Conservation (phyloP, 2,888 invertebrate genomes). For the Cryptocephalus primarius region DNA sequence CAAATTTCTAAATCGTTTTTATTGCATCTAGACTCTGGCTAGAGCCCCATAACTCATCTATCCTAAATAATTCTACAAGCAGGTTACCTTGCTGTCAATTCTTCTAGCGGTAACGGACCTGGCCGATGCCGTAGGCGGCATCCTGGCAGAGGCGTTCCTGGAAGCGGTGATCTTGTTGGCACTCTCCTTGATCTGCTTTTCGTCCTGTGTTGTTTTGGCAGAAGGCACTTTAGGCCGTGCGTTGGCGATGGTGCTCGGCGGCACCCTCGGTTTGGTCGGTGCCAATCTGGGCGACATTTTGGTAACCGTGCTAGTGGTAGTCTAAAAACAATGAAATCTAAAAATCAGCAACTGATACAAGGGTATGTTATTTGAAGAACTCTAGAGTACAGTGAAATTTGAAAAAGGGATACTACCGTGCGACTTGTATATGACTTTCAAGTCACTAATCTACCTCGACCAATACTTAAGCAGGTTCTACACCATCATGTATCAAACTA, state of each 20-base stretch:
- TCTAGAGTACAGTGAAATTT: too few relatives aligned
- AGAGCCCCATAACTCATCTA: too few relatives aligned
- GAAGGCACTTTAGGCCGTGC: conserved; percentile 9
- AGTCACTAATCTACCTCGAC: too few relatives aligned
- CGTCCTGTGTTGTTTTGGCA: conserved; percentile 18
- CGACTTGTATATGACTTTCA: too few relatives aligned
- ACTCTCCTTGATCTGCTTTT: conserved; percentile 57
- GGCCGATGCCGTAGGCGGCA: conserved; percentile 8
- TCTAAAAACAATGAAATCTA: neutral
- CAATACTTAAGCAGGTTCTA: too few relatives aligned
- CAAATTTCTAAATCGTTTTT: too few relatives aligned
- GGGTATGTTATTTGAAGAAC: too few relatives aligned
- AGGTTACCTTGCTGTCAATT: conserved; percentile 29
- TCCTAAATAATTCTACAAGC: too few relatives aligned
- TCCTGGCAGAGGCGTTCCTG: conserved; percentile 15
- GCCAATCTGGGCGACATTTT: conserved; percentile 17
- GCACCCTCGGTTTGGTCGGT: conserved; percentile 19
- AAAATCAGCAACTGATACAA: too few relatives aligned
- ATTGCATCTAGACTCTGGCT: too few relatives aligned
- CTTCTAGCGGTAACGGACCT: conserved; percentile 21
- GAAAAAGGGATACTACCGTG: too few relatives aligned
- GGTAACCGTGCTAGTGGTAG: conserved; percentile 16
- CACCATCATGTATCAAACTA: too few relatives aligned
- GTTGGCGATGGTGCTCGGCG: conserved; percentile 20
- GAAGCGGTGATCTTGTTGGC: conserved; percentile 49